A percentile compares a stretch with the other conserved stretches of the same genome.
These are phyloP conservation scores for Nanger granti DNA, from an alignment of 2,113 vertebrate genomes.

Conservation along the genomic window DNA sequence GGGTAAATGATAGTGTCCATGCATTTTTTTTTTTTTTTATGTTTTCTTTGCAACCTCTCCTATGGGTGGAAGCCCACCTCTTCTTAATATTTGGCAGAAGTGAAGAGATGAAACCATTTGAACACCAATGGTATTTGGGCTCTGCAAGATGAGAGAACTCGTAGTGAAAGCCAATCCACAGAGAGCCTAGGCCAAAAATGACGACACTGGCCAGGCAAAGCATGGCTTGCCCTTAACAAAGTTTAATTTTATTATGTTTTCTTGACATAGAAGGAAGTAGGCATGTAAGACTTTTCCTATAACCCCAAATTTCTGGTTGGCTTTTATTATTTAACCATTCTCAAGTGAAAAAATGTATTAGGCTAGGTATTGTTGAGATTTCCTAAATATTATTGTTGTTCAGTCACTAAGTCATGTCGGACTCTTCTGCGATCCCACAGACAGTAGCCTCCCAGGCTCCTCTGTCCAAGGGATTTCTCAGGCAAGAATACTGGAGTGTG, in stretches of 20 bases:
- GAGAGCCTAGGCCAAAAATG: neutral
- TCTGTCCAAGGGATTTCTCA: neutral
- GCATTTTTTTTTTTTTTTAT: neutral
- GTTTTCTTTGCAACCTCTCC: neutral
- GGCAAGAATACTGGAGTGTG: neutral
- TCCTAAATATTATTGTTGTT: neutral
- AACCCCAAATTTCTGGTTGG: neutral
- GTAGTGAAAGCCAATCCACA: neutral
- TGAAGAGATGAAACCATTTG: neutral
- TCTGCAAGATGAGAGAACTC: neutral
- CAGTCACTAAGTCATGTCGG: neutral
- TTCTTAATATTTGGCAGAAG: neutral
- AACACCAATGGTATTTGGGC: no score
- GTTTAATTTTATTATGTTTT: neutral
- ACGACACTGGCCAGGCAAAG: neutral
- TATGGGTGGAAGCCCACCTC: neutral
- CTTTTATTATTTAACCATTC: neutral
- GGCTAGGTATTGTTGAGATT: neutral
- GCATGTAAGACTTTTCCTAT: neutral
- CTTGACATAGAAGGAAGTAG: neutral
- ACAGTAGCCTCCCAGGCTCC: neutral
- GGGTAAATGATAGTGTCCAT: neutral
- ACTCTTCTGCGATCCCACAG: neutral
- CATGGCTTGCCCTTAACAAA: neutral
- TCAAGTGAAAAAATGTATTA: neutral